These are phyloP conservation scores for Acleris laterana DNA, from an alignment of 2,888 invertebrate genomes.

Conservation along the genomic window DNA sequence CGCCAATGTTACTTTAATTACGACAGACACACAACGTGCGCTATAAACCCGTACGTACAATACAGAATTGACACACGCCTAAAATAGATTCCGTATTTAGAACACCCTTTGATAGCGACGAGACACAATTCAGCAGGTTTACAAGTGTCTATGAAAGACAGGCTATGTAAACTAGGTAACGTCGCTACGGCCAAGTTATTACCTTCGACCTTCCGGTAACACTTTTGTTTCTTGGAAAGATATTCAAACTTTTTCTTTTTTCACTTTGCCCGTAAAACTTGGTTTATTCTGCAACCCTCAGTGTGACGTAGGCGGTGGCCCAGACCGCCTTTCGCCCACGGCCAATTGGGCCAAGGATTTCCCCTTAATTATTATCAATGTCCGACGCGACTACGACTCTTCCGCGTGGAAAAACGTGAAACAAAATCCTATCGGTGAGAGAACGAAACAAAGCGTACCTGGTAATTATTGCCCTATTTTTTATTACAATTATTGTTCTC, in stretches of 20 bases:
- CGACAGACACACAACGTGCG: conserved; percentile 33
- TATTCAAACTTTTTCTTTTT: conserved; percentile 18
- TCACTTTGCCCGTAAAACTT: conserved; percentile 23
- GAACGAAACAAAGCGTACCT: conserved; percentile 1
- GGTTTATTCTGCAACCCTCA: not conserved
- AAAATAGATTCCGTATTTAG: conserved; percentile 23
- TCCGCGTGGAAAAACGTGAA: conserved; percentile 27
- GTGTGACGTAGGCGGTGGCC: conserved; percentile 41
- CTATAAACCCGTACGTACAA: conserved; percentile 28
- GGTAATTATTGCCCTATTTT: not conserved
- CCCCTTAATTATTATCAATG: conserved; percentile 52
- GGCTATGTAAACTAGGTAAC: conserved; percentile 10
- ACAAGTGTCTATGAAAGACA: not conserved
- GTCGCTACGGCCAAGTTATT: conserved; percentile 13
- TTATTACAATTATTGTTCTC: not conserved
- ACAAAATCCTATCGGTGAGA: conserved; percentile 2
- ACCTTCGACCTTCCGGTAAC: conserved; percentile 13
- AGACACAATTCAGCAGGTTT: conserved; percentile 25
- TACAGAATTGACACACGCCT: conserved; percentile 18
- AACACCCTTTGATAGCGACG: conserved; percentile 21
- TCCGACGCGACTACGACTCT: conserved; percentile 43
- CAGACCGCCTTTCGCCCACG: conserved; percentile 40
- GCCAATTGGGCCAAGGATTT: conserved; percentile 53
- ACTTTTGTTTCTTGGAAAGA: conserved; percentile 22
- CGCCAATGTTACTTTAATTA: conserved; percentile 40